Percentiles rank a stretch among this genome's conserved stretches.
Evolutionary conservation across 2,888 invertebrate genomes (phyloP).

Genomic region (Synanthedon formicaeformis): DNA sequence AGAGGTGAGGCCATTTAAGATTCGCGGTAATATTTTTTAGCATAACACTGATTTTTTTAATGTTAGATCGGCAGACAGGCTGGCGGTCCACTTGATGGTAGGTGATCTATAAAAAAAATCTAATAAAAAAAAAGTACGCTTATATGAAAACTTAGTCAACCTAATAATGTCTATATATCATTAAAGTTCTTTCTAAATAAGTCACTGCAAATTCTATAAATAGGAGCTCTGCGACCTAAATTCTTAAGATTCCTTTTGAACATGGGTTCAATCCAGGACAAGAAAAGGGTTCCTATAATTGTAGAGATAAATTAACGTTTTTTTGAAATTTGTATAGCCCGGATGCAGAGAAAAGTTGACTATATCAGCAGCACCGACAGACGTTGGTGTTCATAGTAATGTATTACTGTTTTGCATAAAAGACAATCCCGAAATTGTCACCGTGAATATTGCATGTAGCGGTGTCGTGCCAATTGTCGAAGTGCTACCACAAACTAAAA

Average conservation of each 20-base stretch:
- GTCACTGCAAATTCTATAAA: no score
- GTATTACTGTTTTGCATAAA: constrained; percentile 54
- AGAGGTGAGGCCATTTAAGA: constrained; percentile 25
- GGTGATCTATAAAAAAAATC: no score
- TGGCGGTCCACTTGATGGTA: no score
- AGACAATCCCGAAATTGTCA: constrained; percentile 71
- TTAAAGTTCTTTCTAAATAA: no score
- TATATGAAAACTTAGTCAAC: no score
- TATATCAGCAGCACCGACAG: constrained; percentile 50
- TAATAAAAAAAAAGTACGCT: no score
- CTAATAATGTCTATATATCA: no score
- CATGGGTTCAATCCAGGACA: not conserved
- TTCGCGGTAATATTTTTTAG: no score
- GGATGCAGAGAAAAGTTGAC: constrained; percentile 42
- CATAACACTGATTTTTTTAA: no score
- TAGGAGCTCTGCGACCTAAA: no score
- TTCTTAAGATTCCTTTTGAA: not conserved
- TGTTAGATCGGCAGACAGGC: no score
- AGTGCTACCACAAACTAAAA: constrained; percentile 48
- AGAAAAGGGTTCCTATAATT: not conserved
- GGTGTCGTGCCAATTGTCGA: constrained; percentile 66
- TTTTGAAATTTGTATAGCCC: constrained; percentile 26
- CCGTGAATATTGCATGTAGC: constrained; percentile 57
- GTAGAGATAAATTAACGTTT: not conserved
- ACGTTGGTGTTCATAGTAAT: constrained; percentile 35